Evolutionary conservation across 2,888 invertebrate genomes (phyloP).

Genomic region (Hypomecis atomaria): DNA sequence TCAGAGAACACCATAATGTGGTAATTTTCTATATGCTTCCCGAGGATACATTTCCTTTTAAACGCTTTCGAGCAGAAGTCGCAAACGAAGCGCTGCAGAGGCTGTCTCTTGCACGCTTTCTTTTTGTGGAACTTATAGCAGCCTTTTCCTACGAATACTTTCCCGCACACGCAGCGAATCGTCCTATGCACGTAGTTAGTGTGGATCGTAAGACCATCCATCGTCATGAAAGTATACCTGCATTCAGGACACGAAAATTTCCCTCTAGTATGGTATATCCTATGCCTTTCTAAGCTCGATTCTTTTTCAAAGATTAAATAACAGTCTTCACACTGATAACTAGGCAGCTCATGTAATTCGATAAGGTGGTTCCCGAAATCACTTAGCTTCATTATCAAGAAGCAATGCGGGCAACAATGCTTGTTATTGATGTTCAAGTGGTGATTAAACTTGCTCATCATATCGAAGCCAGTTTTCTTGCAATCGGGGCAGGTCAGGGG

Average conservation of each 20-base stretch:
- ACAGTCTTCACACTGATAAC: conserved; percentile 53
- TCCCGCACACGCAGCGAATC: conserved; percentile 51
- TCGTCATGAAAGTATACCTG: conserved; percentile 46
- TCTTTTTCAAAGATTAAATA: conserved; percentile 45
- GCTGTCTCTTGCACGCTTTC: conserved; percentile 18
- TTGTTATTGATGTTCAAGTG: conserved; percentile 53
- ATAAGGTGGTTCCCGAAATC: conserved; percentile 44
- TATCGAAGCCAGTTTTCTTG: conserved; percentile 36
- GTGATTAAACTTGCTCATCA: conserved; percentile 46
- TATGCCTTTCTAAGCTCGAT: conserved; percentile 43
- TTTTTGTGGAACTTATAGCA: conserved; percentile 53
- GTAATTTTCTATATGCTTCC: conserved; percentile 48
- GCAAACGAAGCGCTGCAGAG: conserved; percentile 51
- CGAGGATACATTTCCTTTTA: conserved; percentile 44
- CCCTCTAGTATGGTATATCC: conserved; percentile 34
- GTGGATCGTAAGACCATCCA: conserved; percentile 47
- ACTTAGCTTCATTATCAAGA: conserved; percentile 43
- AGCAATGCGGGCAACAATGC: conserved; percentile 55
- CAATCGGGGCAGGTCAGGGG: conserved; percentile 53
- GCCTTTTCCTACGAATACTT: conserved; percentile 49
- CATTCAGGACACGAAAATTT: conserved; percentile 54
- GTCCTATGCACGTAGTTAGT: conserved; percentile 48
- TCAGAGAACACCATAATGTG: conserved; percentile 47
- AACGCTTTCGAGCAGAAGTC: conserved; percentile 59
- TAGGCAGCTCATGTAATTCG: conserved; percentile 39